Conservation (phyloP, 2,113 vertebrate genomes). For the Psilopogon haemacephalus region DNA sequence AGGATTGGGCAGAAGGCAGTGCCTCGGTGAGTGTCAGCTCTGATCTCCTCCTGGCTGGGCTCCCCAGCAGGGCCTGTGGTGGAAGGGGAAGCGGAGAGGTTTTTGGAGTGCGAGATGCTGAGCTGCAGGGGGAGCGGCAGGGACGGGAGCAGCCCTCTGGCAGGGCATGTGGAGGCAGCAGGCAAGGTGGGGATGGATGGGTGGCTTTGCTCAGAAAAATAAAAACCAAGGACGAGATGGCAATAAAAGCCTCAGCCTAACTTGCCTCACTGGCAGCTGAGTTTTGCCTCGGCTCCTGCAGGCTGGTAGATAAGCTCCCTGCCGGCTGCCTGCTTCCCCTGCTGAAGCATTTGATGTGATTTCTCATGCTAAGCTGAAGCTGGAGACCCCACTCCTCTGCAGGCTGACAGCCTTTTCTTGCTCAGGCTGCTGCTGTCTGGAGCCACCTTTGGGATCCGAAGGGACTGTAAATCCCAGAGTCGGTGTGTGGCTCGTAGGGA, state of each 20-base stretch:
- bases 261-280: background rate
- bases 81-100: background rate
- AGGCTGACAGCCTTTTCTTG: slow-evolving; percentile 6
- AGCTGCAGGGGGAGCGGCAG: background rate
- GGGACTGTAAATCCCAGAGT: slow-evolving; percentile 3
- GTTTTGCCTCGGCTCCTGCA: slow-evolving; percentile 29
- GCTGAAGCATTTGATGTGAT: slow-evolving; percentile 26
- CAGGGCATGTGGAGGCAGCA: fast-evolving
- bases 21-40: background rate
- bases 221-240: background rate
- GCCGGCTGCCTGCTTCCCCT: background rate
- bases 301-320: slow-evolving; percentile 16
- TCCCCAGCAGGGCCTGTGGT: background rate
- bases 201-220: background rate
- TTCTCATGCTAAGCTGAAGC: slow-evolving; percentile 12
- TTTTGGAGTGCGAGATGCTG: background rate
- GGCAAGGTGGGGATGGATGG: background rate
- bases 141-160: background rate
- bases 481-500: background rate
- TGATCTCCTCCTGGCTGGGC: background rate
- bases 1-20: background rate
- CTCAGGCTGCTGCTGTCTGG: slow-evolving; percentile 10
- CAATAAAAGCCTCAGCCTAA: background rate
- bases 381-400: background rate
- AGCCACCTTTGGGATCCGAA: slow-evolving; percentile 2